Evolutionary conservation across 2,888 invertebrate genomes (phyloP).

Genomic region (Carcina quercana): DNA sequence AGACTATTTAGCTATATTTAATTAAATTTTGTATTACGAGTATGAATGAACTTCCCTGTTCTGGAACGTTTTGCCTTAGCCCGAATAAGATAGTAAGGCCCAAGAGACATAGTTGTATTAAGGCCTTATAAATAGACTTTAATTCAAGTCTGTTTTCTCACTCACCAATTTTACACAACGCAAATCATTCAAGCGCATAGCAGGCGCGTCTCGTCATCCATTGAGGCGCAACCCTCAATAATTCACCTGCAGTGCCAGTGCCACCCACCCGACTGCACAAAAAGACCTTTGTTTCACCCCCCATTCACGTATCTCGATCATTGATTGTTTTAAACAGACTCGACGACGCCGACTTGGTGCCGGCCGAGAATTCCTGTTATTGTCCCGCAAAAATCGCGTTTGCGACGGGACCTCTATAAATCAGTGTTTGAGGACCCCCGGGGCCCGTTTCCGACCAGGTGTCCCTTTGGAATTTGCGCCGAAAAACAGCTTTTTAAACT

Average conservation of each 20-base stretch:
- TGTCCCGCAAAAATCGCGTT: constrained; percentile 48
- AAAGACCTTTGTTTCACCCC: constrained; percentile 57
- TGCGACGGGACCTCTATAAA: constrained; percentile 63
- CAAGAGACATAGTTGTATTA: no score
- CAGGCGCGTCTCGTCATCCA: constrained; percentile 1
- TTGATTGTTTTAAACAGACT: constrained; percentile 73
- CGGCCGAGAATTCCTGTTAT: constrained; percentile 31
- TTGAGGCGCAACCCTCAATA: constrained; percentile 28
- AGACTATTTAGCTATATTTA: no score
- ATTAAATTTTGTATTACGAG: no score
- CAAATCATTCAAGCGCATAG: background rate
- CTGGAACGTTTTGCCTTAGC: no score
- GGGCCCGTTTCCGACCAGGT: constrained; percentile 73
- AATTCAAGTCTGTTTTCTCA: background rate
- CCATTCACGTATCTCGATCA: constrained; percentile 67
- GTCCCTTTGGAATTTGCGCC: constrained; percentile 68
- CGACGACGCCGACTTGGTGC: constrained; percentile 51
- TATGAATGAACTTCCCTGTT: no score
- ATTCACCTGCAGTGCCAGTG: constrained; percentile 45
- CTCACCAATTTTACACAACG: background rate
- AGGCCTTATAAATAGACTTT: no score
- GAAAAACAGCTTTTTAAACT: constrained; percentile 67
- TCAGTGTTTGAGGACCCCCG: constrained; percentile 60
- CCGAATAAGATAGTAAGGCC: no score
- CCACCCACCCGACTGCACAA: constrained; percentile 42